A percentile compares a stretch with the other conserved stretches of the same genome.
These are phyloP conservation scores for Agrochola lychnidis DNA, from an alignment of 2,888 invertebrate species.

Conservation along the genomic window DNA sequence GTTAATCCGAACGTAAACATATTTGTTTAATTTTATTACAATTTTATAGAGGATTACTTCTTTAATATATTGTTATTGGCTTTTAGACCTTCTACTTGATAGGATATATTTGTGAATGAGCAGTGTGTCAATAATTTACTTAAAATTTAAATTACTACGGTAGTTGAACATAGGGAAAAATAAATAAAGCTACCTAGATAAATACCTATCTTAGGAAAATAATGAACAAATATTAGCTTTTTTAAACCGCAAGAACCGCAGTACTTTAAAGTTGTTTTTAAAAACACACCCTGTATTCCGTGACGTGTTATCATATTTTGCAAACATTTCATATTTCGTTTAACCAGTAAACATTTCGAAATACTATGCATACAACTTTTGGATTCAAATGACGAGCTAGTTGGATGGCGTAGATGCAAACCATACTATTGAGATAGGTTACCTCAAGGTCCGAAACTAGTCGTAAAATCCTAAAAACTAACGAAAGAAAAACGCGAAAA, in stretches of 20 bases:
- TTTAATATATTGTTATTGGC: constrained; percentile 23
- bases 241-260: background rate
- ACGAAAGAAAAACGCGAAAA: background rate
- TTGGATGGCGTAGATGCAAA: background rate
- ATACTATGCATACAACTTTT: background rate
- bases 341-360: background rate
- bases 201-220: background rate
- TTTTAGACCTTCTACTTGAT: constrained; percentile 8
- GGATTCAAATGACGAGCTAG: background rate
- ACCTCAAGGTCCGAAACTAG: background rate
- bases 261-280: background rate
- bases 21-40: constrained; percentile 33
- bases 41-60: constrained; percentile 15
- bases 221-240: background rate
- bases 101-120: background rate
- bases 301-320: background rate
- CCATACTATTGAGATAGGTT: background rate
- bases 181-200: too few species aligned
- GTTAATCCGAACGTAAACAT: constrained; percentile 7
- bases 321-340: background rate
- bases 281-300: background rate
- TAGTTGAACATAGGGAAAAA: background rate
- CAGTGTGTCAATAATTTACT: background rate
- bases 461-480: background rate
- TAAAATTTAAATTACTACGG: too few species aligned